A percentile compares a stretch with the other conserved stretches of the same genome.
phyloP scores from a whole-genome alignment of 2,888 invertebrate genomes.

The Leptura quadrifasciata region DNA sequence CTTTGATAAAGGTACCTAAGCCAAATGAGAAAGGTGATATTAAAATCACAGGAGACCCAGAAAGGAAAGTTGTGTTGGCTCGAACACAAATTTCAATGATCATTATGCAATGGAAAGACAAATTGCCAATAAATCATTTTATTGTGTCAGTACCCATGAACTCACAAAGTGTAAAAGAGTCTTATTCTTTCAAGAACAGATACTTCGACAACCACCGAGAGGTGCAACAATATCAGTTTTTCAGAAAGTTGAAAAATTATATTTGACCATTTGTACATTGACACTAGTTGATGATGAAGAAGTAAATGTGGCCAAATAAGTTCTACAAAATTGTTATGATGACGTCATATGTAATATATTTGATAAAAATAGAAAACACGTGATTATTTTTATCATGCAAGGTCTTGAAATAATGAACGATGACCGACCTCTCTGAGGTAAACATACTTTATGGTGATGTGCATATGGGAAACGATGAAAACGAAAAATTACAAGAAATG shows the following conservation, averaged over 20 bases:
- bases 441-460: constrained; percentile 88
- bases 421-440: constrained; percentile 87
- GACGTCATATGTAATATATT: constrained; percentile 56
- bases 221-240: constrained; percentile 85
- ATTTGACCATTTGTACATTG: constrained; percentile 88
- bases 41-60: constrained; percentile 76
- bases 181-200: constrained; percentile 78
- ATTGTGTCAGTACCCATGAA: constrained; percentile 87
- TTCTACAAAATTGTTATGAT: constrained; percentile 75
- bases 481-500: constrained; percentile 78
- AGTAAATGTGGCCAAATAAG: constrained; percentile 78
- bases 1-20: constrained; percentile 85
- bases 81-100: constrained; percentile 77
- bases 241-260: constrained; percentile 83
- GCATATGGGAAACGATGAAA: constrained; percentile 68
- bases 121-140: constrained; percentile 85
- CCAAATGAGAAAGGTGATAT: constrained; percentile 80
- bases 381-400: constrained; percentile 77
- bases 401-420: constrained; percentile 96
- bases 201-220: constrained; percentile 72
- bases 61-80: constrained; percentile 82
- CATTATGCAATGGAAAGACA: constrained; percentile 82
- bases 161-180: constrained; percentile 79
- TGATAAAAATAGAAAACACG: constrained; percentile 45
- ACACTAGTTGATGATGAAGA: constrained; percentile 87